These are phyloP conservation scores for Ramphastos sulfuratus DNA, from an alignment of 2,113 vertebrate species.

Conservation along the genomic window DNA sequence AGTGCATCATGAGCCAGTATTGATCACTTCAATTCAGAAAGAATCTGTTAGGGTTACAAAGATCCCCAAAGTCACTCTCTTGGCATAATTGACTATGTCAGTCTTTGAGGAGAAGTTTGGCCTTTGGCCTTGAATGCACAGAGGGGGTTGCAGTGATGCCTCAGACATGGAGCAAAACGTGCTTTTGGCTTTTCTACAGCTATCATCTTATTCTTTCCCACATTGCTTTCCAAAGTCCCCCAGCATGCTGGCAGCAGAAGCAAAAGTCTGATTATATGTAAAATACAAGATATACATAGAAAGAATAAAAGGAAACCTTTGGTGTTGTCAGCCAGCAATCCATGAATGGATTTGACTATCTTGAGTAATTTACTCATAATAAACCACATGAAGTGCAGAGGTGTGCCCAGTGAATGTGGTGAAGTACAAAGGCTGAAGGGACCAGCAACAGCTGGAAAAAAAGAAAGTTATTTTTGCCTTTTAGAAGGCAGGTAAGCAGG, in stretches of 20 bases:
- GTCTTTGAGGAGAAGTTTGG: neutral
- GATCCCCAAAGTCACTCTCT: neutral
- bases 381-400: neutral
- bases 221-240: neutral
- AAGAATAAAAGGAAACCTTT: neutral
- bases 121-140: neutral
- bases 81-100: neutral
- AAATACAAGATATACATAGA: neutral
- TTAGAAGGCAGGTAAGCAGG: neutral
- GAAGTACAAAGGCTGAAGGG: neutral
- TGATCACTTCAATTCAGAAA: neutral
- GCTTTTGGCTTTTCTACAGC: neutral
- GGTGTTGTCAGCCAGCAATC: neutral
- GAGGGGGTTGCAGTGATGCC: neutral
- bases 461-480: neutral
- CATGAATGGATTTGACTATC: neutral
- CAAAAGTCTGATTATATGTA: neutral
- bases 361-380: neutral
- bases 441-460: neutral
- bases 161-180: neutral
- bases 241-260: neutral
- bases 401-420: accelerated
- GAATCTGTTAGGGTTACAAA: neutral
- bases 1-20: neutral
- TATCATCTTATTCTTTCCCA: neutral